Evolutionary conservation across 2,888 invertebrate genomes (phyloP), one percentile per base, ranked within the genome.

Genomic region (Lasioglossum vierecki): DNA sequence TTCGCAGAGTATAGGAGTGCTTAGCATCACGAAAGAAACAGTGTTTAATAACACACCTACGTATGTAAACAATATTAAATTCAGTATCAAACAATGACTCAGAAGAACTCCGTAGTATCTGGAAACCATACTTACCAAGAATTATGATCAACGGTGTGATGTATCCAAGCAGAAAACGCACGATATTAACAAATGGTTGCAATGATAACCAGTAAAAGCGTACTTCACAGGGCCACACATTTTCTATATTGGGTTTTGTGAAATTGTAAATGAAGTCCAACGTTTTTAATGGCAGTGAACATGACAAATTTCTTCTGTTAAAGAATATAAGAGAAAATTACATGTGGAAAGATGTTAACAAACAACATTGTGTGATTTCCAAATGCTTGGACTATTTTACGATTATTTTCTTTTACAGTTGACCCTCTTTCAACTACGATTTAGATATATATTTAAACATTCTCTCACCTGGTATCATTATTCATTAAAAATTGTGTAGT

Each of bases 171-270:
- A 95, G 82, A 80, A 91, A 91, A 35, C 93, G 91, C 22, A 94
- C 94, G 41, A 92, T 76, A 68, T 84, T 89, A 49, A 95, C 93
- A 66, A 94, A 93, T 0, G 92, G 91, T 73, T 92, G 92, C 44
- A 94, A 87, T 5, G 90, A 87, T 11, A 93, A 75, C 94, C 94
- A 94, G 84, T 94, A 94, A 73, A 89, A 88, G 49, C 95, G 91
- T 11, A 93, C 91, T 87, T 94, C 94, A 79, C 95, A 95, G 18
- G 95, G 94, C 93, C 94, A 95, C 53, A 88, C 83, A 8, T 89
- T 53, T 76, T 93, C 93, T 70, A 92, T 82, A 68, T 92, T 84
- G 8, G 91, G 84, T 78, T 91, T 89, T 18, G 88, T 88, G 30
- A 88, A 90, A 83, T 93, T 91, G 77, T 90, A 84, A 73, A 93